Evolutionary conservation across 2,888 invertebrate species (phyloP).

Genomic region (Andrena marginata): DNA sequence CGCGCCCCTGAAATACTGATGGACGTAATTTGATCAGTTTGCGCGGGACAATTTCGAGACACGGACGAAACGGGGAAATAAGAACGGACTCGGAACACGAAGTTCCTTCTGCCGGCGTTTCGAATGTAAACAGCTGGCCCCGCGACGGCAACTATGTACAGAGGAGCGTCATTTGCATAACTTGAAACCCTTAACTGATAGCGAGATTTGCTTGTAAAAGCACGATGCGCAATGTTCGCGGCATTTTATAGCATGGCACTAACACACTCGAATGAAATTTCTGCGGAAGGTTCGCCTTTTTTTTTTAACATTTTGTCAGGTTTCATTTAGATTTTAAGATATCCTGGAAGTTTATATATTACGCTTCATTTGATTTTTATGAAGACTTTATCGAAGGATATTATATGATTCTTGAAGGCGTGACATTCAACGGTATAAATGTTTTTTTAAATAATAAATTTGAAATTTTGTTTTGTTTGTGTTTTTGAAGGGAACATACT

Average conservation of each 20-base stretch:
- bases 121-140: constrained; percentile 40
- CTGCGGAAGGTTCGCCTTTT: neutral
- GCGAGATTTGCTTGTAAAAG: constrained; percentile 48
- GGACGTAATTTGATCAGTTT: constrained; percentile 42
- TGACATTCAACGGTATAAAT: too few species aligned
- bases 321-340: neutral
- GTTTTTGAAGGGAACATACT: too few species aligned
- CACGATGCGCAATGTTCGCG: constrained; percentile 10
- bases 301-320: constrained; percentile 6
- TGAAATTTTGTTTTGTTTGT: too few species aligned
- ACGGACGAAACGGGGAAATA: constrained; percentile 26
- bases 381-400: neutral
- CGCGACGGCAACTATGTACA: constrained; percentile 44
- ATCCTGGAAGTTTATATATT: neutral
- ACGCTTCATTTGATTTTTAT: neutral
- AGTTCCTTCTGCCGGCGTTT: constrained; percentile 36
- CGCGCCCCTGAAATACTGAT: constrained; percentile 34
- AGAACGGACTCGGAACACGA: constrained; percentile 25
- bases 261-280: constrained; percentile 13
- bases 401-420: too few species aligned
- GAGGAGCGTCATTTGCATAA: constrained; percentile 52
- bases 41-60: constrained; percentile 13
- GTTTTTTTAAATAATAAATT: too few species aligned
- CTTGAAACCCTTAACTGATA: constrained; percentile 53
- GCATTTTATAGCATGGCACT: constrained; percentile 19